Percentiles rank a stretch among this genome's conserved stretches.
Conservation (phyloP, 2,888 invertebrate genomes). For the Hyles lineata region DNA sequence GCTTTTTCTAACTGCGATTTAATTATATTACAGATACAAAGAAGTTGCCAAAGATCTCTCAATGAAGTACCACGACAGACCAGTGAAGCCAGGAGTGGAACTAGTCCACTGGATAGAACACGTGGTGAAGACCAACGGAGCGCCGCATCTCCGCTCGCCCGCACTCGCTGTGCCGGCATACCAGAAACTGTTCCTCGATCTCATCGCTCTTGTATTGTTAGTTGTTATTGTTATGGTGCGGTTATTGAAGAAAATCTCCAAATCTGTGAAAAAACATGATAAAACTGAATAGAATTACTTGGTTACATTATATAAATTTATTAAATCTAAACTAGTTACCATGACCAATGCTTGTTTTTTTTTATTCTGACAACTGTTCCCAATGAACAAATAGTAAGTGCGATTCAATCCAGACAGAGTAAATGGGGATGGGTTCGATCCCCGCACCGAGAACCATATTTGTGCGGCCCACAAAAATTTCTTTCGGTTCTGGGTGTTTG, state of each 20-base stretch:
- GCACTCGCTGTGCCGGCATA: conserved; percentile 58
- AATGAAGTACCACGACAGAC: conserved; percentile 70
- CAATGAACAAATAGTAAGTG: too few relatives aligned
- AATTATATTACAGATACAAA: conserved; percentile 54
- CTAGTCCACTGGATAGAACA: conserved; percentile 89
- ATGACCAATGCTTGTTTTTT: too few relatives aligned
- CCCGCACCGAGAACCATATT: too few relatives aligned
- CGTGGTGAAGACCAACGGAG: conserved; percentile 85
- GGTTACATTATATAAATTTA: too few relatives aligned
- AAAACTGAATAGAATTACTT: neutral
- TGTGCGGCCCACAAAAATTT: too few relatives aligned
- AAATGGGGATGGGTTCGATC: too few relatives aligned
- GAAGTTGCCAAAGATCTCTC: conserved; percentile 58
- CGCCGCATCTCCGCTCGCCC: conserved; percentile 74
- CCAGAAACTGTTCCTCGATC: conserved; percentile 67
- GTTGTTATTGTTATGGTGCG: neutral
- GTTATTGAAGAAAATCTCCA: neutral
- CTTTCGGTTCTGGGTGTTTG: too few relatives aligned
- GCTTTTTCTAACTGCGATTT: neutral
- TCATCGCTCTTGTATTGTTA: conserved; percentile 39
- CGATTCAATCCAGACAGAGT: too few relatives aligned
- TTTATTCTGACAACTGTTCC: too few relatives aligned
- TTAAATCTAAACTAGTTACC: too few relatives aligned
- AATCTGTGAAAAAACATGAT: neutral
- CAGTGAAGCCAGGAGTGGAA: conserved; percentile 83